A percentile compares a stretch with the other conserved stretches of the same genome.
These are phyloP conservation scores for Montipora foliosa DNA, from an alignment of 64 coral and sea anemone species.

Conservation along the genomic window DNA sequence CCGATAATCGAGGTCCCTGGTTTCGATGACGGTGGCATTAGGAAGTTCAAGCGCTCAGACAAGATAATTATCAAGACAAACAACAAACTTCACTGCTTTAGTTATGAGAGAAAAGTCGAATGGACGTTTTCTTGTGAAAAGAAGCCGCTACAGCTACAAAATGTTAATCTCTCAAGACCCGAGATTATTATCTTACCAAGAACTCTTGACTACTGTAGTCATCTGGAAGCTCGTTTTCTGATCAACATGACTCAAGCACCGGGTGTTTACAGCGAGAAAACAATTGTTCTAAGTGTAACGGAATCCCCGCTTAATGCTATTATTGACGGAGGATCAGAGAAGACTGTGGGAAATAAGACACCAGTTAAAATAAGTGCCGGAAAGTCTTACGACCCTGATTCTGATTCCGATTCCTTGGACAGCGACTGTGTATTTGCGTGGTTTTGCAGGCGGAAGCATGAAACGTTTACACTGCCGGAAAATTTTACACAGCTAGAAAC, in stretches of 20 bases:
- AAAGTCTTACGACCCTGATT: conserved; percentile 45
- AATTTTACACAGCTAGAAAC: not conserved
- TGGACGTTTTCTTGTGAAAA: not conserved
- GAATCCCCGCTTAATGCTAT: not conserved
- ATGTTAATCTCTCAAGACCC: not conserved
- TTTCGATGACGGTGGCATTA: not conserved
- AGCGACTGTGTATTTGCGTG: conserved; percentile 1
- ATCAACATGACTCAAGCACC: conserved; percentile 11
- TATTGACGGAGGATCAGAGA: conserved; percentile 34
- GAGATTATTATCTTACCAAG: not conserved
- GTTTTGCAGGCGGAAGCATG: conserved; percentile 5
- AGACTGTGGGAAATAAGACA: not conserved
- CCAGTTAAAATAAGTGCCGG: not conserved
- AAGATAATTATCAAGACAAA: conserved; percentile 7
- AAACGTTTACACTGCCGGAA: conserved; percentile 8
- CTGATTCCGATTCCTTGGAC: no score
- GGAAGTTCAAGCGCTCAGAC: conserved; percentile 10
- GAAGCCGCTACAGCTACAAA: not conserved
- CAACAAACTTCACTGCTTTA: not conserved
- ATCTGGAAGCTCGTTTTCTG: not conserved
- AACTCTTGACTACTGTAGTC: not conserved
- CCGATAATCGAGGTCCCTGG: not conserved
- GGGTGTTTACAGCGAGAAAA: not conserved
- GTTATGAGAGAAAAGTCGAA: not conserved
- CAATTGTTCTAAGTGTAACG: not conserved